Evolutionary conservation across 2,888 invertebrate species (phyloP), one percentile per base, ranked within the genome.

Genomic region (Emmelina monodactyla): DNA sequence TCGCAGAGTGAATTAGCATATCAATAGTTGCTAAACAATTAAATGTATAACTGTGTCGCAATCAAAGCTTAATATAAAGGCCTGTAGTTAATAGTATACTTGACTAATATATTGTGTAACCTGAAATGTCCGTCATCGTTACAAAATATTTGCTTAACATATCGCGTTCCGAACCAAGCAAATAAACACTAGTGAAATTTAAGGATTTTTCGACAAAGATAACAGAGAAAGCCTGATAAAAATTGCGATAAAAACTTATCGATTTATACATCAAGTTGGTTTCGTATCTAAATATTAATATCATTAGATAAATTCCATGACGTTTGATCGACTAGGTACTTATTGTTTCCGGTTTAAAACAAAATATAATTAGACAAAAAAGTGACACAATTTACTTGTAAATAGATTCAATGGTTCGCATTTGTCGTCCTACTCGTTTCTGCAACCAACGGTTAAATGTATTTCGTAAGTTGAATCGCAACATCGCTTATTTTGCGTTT

Each of bases 401-500:
- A 44, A 43, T 41, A 40, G 41, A 48, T n/a, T 25, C 9, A 25
- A n/a, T 73, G 67, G 70, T 72, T 69, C 67, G 68, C 61, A 69
- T 67, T 67, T 71, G 69, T 67, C 69, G 70, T 68, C 73, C 76
- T 72, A 75, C 78, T 70, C 67, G 62, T 68, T 69, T 64, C 67
- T 67, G 72, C 68, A 72, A 72, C 67, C 69, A 56, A 64, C 58
- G 65, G 64, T 60, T 57, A 61, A 61, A 69, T 64, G 60, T 70
- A 64, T 78, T 78, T 70, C 76, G 68, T 64, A 78, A 78, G 65
- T 55, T 59, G 54, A 68, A 75, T 71, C 73, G 76, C 79, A 76
- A 73, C 72, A 63, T 72, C 63, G 71, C 65, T 71, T 72, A 76
- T 72, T 78, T 75, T 59, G 59, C 71, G 70, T 79, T 79, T 71